Percentiles rank a stretch among this genome's conserved stretches.
These are phyloP conservation scores for Dorcus parallelipipedus DNA, from an alignment of 2,888 invertebrate genomes.

Conservation along the genomic window DNA sequence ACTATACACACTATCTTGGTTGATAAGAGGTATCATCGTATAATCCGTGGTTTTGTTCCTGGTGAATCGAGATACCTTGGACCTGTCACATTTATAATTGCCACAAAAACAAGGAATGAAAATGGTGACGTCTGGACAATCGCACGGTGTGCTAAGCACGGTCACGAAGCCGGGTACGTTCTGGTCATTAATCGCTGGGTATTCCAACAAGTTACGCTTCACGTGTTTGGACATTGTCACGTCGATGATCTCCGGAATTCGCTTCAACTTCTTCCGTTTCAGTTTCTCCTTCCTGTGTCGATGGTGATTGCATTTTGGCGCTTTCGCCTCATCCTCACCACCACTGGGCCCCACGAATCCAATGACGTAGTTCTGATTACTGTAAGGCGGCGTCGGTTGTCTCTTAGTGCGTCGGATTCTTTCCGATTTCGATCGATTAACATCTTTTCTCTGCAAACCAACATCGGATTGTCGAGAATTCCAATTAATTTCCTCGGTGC, in stretches of 20 bases:
- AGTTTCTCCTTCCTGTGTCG: background rate
- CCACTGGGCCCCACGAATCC: constrained; percentile 1
- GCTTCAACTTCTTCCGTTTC: constrained; percentile 4
- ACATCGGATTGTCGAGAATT: too few species aligned
- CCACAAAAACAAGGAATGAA: constrained; percentile 28
- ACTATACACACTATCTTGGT: background rate
- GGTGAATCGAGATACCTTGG: too few species aligned
- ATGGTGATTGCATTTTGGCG: background rate
- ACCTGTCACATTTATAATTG: constrained; percentile 1
- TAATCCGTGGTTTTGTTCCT: background rate
- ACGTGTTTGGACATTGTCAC: constrained; percentile 12
- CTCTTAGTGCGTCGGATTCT: too few species aligned
- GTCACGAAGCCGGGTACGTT: constrained; percentile 25
- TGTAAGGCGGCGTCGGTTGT: too few species aligned
- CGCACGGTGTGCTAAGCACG: constrained; percentile 25
- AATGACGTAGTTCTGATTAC: too few species aligned
- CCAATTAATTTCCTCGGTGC: too few species aligned
- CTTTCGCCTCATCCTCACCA: constrained; percentile 2
- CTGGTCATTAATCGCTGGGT: constrained; percentile 11
- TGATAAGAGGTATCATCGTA: background rate
- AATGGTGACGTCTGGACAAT: constrained; percentile 28
- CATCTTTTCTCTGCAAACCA: too few species aligned
- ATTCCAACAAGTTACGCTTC: constrained; percentile 10
- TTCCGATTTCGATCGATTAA: too few species aligned
- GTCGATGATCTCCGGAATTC: constrained; percentile 14